Base-by-base conservation (phyloP, 2,113 vertebrate genomes). In the Athene noctua region DNA sequence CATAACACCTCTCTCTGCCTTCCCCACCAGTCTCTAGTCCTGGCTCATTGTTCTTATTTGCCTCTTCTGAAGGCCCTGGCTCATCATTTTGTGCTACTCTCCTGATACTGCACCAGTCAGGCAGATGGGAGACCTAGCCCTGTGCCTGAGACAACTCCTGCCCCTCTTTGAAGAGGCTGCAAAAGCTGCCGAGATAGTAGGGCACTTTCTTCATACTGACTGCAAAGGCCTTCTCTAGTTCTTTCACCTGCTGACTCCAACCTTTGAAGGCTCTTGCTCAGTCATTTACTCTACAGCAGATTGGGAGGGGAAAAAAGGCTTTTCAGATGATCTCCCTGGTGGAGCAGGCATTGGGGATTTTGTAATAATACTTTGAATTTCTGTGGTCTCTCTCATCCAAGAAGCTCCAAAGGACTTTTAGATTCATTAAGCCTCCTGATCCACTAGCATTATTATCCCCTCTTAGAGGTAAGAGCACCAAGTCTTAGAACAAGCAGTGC, bases 261-360 rank as follows among this genome's bases (percentile, higher is more conserved):
- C 40, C 38, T 95, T 96, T 96, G 90, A 97, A 95, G 79, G 47
- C 52, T 83, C 66, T 85, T 70, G 11, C 81, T 96, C 79, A 86
- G 67, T 61, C 82, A 83, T 57, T 79, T 54, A 62, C 58, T 82
- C 51, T 88, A 7, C 32, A 86, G 54, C 4, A 17, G 8, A 23
- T 22, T 62, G 32, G 63, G 36, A 72, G 20, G 54, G 42, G n/a
- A 30, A 88, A 88, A 96, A 96, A 71, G 47, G 46, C 11, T 94
- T 87, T 88, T 89, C 47, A 78, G 61, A 74, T 81, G 21, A 78
- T 90, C 22, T 83, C 26, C 38, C 47, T 32, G 59, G 78, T 51
- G 62, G 32, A 70, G 59, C 8, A 88, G 71, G n/a, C 14, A 11
- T 55, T 25, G 32, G 44, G 38, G 54, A 90, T 88, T 88, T 90